Base-by-base conservation (phyloP, 1,140 invertebrate species). In the Orussus abietinus region DNA sequence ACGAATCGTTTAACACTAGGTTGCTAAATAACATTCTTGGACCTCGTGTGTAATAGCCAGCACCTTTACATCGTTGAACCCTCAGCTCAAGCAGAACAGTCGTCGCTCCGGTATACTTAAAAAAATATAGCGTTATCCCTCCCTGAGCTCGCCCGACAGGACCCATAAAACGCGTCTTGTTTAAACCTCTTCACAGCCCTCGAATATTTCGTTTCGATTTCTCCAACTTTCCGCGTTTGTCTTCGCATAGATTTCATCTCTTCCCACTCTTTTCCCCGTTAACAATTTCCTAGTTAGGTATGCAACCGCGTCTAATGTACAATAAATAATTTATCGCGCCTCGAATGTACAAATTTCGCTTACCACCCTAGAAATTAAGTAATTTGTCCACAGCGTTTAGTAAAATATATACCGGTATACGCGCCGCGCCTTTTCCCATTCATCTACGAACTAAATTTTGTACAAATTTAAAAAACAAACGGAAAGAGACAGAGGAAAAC, bases 1-100 rank as follows among this genome's bases (percentile, higher is more conserved):
- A 66, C 53, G 54, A 64, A 65, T 63, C 54, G 66, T 47, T 32
- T 68, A 72, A 70, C 64, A 64, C 62, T 69, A 66, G 46, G 50
- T 55, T 64, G 63, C 63, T 71, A 66, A 70, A 68, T 69, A 71
- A 71, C 65, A 72, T 68, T 64, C 57, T 72, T 72, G 67, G 69
- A 72, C 66, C 66, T 66, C 63, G 52, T 66, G 59, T 63, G 50
- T 52, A 59, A 57, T 65, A 69, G 58, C 62, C 67, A 70, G 67
- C 67, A 70, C 67, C 67, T 63, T 64, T 42, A 58, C 52, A 49
- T 62, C 57, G 51, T 61, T 56, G 54, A 52, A 58, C 55, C 51
- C 51, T 55, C 55, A 62, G 58, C 54, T 56, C 51, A 49, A 54
- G 49, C 49, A 38, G 51, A 62, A 62, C 43, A 49, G 56, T 44